Percentiles rank a stretch among this genome's conserved stretches.
These are phyloP conservation scores for Oryzias curvinotus DNA, from an alignment of 2,113 vertebrate species.

Conservation along the genomic window DNA sequence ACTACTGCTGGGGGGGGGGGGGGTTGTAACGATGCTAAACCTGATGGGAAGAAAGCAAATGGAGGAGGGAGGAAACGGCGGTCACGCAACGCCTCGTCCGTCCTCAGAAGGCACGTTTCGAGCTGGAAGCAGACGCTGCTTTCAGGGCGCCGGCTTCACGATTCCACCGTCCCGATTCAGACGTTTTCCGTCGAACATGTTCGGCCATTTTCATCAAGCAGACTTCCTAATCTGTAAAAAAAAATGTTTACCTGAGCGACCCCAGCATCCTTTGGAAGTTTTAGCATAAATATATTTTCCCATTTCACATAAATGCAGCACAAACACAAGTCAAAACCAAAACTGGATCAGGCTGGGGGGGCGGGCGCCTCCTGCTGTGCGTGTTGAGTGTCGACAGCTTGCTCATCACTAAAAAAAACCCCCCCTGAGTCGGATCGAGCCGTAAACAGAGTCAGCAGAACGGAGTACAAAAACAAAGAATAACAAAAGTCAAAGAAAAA, in stretches of 20 bases:
- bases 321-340: too few relatives aligned
- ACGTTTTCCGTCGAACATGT: too few relatives aligned
- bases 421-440: conserved; percentile 30
- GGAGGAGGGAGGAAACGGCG: not conserved
- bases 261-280: too few relatives aligned
- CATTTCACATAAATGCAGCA: too few relatives aligned
- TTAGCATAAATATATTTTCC: too few relatives aligned
- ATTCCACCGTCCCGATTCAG: too few relatives aligned
- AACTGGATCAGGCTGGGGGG: too few relatives aligned
- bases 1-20: not conserved
- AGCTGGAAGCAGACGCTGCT: not conserved
- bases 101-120: conserved; percentile 25
- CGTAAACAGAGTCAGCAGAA: conserved; percentile 30
- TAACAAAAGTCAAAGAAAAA: conserved; percentile 34
- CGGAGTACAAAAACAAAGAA: conserved; percentile 59
- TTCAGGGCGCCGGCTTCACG: not conserved
- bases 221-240: too few relatives aligned
- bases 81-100: conserved; percentile 6
- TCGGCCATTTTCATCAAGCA: too few relatives aligned
- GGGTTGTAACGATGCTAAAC: conserved; percentile 27
- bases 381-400: conserved; percentile 69
- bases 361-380: conserved; percentile 54
- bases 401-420: conserved; percentile 53
- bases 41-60: conserved; percentile 1
- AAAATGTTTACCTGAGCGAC: too few relatives aligned